Percentiles rank a stretch among this genome's conserved stretches.
Conservation (phyloP, 1,140 invertebrate genomes). For the Oryctes rhinoceros region DNA sequence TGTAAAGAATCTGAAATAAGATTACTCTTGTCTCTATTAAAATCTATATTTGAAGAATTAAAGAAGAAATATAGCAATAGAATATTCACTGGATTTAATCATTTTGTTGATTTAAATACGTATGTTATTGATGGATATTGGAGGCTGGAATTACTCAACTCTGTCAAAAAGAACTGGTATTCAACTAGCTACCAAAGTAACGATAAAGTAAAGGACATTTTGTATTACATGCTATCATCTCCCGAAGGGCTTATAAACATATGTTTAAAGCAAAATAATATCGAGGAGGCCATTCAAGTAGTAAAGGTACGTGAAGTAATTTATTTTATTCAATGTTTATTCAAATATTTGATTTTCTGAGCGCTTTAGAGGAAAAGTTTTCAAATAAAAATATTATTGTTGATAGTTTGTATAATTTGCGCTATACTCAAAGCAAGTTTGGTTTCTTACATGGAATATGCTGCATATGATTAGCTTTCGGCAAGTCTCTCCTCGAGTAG, state of each 20-base stretch:
- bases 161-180: conserved; percentile 15
- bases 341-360: no score
- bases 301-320: conserved; percentile 55
- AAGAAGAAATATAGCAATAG: conserved; percentile 49
- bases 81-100: conserved; percentile 47
- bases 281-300: conserved; percentile 56
- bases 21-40: conserved; percentile 53
- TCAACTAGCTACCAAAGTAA: neutral
- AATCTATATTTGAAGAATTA: conserved; percentile 51
- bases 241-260: conserved; percentile 57
- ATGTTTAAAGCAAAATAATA: conserved; percentile 55
- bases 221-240: conserved; percentile 57
- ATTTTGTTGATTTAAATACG: conserved; percentile 50
- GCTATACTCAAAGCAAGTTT: no score
- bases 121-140: conserved; percentile 56
- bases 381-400: no score
- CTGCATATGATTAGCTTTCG: no score
- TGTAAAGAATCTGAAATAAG: conserved; percentile 53
- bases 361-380: no score
- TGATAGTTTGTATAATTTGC: no score
- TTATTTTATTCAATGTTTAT: neutral
- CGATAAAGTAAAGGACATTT: conserved; percentile 34
- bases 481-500: no score
- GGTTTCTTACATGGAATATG: no score
- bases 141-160: conserved; percentile 53